Evolutionary conservation across 2,113 vertebrate species (phyloP).

Genomic region (Propithecus coquereli): DNA sequence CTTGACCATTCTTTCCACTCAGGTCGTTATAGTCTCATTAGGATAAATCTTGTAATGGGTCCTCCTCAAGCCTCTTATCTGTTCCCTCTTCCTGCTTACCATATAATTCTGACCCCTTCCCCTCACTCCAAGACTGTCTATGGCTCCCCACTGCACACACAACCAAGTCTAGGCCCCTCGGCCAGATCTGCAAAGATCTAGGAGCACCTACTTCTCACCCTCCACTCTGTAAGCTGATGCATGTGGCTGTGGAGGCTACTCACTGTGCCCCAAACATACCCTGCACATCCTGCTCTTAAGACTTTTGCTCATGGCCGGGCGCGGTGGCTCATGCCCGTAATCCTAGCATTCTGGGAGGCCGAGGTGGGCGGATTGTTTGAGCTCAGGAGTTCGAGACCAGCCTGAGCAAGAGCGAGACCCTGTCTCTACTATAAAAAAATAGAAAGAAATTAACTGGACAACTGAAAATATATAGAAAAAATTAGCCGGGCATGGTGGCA

Average conservation of each 20-base stretch:
- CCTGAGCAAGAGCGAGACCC: too few species aligned
- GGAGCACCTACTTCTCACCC: neutral
- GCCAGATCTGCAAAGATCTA: neutral
- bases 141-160: neutral
- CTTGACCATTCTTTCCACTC: neutral
- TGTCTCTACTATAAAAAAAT: too few species aligned
- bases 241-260: neutral
- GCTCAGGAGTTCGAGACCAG: too few species aligned
- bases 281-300: neutral
- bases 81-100: neutral
- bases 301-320: neutral
- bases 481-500: too few species aligned
- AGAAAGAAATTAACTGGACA: too few species aligned
- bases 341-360: too few species aligned
- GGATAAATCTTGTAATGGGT: neutral
- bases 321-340: too few species aligned
- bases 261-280: neutral
- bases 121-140: neutral
- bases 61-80: neutral
- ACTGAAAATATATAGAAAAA: too few species aligned
- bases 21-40: neutral
- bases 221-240: neutral
- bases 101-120: neutral
- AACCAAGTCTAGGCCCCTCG: neutral
- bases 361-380: too few species aligned